These are phyloP conservation scores for Coracopsis vasa DNA, from an alignment of 2,113 vertebrate genomes.

Conservation along the genomic window DNA sequence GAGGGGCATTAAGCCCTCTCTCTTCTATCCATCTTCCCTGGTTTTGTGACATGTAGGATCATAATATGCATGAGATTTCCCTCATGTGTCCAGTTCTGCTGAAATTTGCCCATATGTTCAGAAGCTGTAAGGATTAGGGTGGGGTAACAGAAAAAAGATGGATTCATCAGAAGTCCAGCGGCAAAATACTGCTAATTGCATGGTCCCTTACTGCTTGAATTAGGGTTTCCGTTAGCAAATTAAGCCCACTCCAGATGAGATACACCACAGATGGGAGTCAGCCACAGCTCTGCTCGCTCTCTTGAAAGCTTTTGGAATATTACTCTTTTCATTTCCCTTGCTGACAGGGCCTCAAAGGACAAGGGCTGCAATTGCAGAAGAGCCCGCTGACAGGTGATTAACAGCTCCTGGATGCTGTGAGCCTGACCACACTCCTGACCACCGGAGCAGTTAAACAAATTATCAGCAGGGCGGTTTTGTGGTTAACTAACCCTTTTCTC, in stretches of 20 bases:
- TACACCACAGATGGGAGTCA: background rate
- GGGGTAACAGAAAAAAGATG: background rate
- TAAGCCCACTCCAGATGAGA: background rate
- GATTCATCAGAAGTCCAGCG: background rate
- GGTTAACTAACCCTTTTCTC: constrained; percentile 52
- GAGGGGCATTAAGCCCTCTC: background rate
- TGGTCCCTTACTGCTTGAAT: background rate
- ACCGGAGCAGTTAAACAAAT: constrained; percentile 63
- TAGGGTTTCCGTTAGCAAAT: background rate
- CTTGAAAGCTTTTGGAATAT: background rate
- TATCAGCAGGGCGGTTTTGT: constrained; percentile 57
- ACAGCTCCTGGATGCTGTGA: constrained; percentile 60
- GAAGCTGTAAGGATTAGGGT: background rate
- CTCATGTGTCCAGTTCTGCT: background rate
- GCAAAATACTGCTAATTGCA: background rate
- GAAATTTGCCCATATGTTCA: background rate
- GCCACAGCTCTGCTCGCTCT: background rate
- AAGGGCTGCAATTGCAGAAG: constrained; percentile 39
- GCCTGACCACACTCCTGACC: constrained; percentile 61
- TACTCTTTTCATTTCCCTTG: constrained; percentile 40
- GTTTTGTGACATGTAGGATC: background rate
- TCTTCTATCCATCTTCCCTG: background rate
- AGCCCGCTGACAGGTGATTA: constrained; percentile 62
- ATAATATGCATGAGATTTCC: background rate
- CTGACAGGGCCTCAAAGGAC: constrained; percentile 12